phyloP scores from a whole-genome alignment of 2,113 vertebrate species.

The Rana temporaria region DNA sequence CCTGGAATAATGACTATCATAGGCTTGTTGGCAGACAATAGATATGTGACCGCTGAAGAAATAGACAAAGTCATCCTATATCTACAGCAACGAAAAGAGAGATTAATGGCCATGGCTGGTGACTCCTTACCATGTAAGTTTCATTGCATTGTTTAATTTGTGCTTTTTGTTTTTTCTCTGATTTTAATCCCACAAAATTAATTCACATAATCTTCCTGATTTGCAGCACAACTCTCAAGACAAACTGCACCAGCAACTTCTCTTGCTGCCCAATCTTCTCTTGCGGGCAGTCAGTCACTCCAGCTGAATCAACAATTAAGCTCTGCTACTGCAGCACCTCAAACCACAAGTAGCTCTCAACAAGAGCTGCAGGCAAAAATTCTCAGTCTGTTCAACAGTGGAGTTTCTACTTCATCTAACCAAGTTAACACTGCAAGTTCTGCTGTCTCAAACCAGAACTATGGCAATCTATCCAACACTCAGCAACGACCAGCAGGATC shows the following conservation, averaged over 20 bases:
- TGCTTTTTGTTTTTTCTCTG: conserved; percentile 35
- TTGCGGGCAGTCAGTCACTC: conserved; percentile 65
- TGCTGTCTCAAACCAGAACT: conserved; percentile 71
- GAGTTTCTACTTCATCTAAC: conserved; percentile 81
- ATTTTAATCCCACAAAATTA: not conserved
- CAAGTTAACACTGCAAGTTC: conserved; percentile 60
- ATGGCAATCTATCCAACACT: conserved; percentile 65
- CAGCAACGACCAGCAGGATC: conserved; percentile 57
- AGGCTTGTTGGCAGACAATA: conserved; percentile 80
- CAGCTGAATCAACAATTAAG: conserved; percentile 73
- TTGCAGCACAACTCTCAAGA: conserved; percentile 72
- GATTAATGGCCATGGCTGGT: conserved; percentile 75
- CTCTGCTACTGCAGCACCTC: conserved; percentile 68
- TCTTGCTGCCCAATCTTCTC: conserved; percentile 68
- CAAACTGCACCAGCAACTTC: conserved; percentile 72
- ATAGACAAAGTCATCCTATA: conserved; percentile 88
- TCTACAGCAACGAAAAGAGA: conserved; percentile 87
- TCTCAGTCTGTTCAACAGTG: conserved; percentile 95
- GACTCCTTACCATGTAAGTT: conserved; percentile 83
- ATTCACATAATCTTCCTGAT: conserved; percentile 5
- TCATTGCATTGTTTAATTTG: not conserved
- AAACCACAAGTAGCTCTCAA: conserved; percentile 75
- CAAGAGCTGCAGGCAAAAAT: conserved; percentile 98
- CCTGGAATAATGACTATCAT: conserved; percentile 76
- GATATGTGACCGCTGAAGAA: conserved; percentile 90